These are phyloP conservation scores for Manis crassicaudata DNA, from an alignment of 2,797 vertebrate species.

Conservation along the genomic window DNA sequence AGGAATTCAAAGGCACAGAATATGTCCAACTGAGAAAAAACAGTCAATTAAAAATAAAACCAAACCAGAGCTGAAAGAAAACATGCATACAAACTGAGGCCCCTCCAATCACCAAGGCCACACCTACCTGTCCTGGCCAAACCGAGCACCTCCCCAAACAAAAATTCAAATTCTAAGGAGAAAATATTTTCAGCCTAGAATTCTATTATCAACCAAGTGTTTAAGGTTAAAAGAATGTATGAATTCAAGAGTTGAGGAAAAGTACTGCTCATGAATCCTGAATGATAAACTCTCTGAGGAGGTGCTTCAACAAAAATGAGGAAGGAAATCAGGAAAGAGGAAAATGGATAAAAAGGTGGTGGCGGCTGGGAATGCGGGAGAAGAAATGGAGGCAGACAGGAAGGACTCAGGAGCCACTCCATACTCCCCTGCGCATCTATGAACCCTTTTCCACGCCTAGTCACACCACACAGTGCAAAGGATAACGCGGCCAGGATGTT, in stretches of 20 bases:
- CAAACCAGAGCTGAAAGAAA: neutral
- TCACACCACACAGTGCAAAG: neutral
- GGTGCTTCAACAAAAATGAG: neutral
- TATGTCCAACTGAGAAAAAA: neutral
- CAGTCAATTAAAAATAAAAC: neutral
- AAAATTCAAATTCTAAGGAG: neutral
- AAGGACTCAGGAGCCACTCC: neutral
- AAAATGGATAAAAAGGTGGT: neutral
- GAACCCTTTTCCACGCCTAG: neutral
- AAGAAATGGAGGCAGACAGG: neutral
- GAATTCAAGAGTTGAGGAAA: neutral
- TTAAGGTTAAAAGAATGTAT: no score
- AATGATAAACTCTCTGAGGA: neutral
- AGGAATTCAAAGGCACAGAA: neutral
- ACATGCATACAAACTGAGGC: neutral
- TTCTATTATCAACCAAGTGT: neutral
- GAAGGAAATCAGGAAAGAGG: neutral
- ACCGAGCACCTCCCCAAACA: neutral
- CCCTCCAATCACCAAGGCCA: neutral
- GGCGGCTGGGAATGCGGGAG: no score
- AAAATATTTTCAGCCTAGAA: neutral
- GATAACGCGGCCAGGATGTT: neutral
- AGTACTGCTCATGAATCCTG: neutral
- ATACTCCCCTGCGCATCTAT: no score
- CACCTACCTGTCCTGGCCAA: accelerated